A percentile compares a stretch with the other conserved stretches of the same genome.
These are phyloP conservation scores for Mesochorus sp. DNA, from an alignment of 2,888 invertebrate species.

Conservation along the genomic window DNA sequence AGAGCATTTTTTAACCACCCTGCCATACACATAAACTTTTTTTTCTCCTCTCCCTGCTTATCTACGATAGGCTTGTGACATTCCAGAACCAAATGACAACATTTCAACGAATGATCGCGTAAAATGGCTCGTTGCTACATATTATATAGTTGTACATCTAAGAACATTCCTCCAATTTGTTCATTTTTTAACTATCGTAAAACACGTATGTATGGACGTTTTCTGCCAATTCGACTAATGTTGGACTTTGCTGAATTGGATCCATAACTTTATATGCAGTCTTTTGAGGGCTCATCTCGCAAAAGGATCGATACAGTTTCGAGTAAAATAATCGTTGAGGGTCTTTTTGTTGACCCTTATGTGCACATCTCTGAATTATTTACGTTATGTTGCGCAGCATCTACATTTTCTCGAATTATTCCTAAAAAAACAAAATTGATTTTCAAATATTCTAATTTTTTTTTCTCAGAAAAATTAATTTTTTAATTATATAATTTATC, in stretches of 20 bases:
- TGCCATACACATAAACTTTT: neutral
- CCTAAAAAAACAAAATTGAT: no score
- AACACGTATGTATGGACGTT: slow-evolving; percentile 22
- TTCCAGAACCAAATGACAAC: neutral
- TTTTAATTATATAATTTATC: no score
- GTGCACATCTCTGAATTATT: no score
- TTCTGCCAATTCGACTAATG: slow-evolving; percentile 8
- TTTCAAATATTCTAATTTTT: no score
- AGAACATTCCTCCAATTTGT: slow-evolving; percentile 34
- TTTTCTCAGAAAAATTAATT: no score
- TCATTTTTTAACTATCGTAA: slow-evolving; percentile 37
- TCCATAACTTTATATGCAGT: neutral
- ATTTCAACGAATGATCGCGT: slow-evolving; percentile 2
- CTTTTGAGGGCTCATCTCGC: neutral
- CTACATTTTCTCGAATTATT: no score
- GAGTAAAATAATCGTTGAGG: no score
- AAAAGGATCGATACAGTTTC: no score
- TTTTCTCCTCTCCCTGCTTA: slow-evolving; percentile 4
- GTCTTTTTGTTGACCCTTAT: no score
- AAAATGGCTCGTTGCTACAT: slow-evolving; percentile 7
- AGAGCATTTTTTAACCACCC: neutral
- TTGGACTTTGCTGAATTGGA: neutral
- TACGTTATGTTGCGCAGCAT: no score
- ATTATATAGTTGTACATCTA: slow-evolving; percentile 15
- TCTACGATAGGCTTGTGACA: slow-evolving; percentile 27